Evolutionary conservation across 1,140 invertebrate species (phyloP), one percentile per base, ranked within the genome.

Genomic region (Apis laboriosa): DNA sequence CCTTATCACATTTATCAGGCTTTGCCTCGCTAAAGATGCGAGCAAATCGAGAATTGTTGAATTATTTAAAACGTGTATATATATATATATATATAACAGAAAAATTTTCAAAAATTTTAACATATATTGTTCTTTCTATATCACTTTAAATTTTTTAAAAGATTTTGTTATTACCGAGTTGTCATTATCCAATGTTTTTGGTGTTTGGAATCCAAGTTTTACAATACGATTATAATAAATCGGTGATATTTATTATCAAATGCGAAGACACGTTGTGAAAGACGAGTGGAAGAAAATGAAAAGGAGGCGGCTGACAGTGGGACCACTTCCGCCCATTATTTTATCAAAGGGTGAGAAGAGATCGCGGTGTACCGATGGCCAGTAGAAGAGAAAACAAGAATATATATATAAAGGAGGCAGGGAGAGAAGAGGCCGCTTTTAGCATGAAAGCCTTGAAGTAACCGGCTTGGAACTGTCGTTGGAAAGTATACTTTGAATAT

Each of bases 401-500:
- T 43, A 43, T 43, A 43, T 43, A 43, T 43, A 7, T 66, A 71
- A 68, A 77, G 70, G 61, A 63, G 66, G 53, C 64, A 66, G 72
- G 70, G 43, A 15, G 75, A 63, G 72, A 71, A 12, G 79, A 58
- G 74, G 60, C 75, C 64, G 85, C 84, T 87, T 83, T 87, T 87
- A 87, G 80, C 58, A 76, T 34, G 80, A 55, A 80, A 83, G 76
- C 51, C 63, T 64, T 24, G 49, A 28, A 83, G 85, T 76, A 83
- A 86, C 86, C 49, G 49, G 84, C 84, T 86, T 58, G 55, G 24
- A 56, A 84, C 55, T 86, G 84, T 86, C 86, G 84, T 76, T 76
- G 76, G 49, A 66, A 86, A 76, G 86, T 75, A 83, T 84, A 87
- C 84, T 86, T 79, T 87, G 86, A 85, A 87, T 87, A 87, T 86